Evolutionary conservation across 1,140 invertebrate genomes (phyloP).

Genomic region (Drosophila parabipectinata): DNA sequence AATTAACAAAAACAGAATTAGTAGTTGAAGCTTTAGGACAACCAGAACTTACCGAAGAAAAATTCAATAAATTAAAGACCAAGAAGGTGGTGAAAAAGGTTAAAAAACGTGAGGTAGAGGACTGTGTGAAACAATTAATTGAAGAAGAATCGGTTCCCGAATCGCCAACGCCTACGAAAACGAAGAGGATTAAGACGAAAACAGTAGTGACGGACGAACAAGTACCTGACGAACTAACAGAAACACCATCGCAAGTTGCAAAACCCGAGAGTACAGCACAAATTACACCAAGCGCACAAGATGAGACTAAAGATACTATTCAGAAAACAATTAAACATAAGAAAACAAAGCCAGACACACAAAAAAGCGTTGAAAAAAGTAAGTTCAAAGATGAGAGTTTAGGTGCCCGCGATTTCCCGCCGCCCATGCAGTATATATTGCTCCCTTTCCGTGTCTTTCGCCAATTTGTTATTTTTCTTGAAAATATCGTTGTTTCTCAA

Average conservation of each 20-base stretch:
- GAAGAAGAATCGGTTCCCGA: constrained; percentile 62
- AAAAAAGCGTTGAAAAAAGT: constrained; percentile 79
- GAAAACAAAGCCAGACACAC: constrained; percentile 78
- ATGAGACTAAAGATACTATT: constrained; percentile 73
- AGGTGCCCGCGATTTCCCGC: constrained; percentile 47
- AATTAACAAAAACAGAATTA: constrained; percentile 74
- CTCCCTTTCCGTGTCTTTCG: constrained; percentile 68
- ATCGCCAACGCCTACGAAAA: constrained; percentile 43
- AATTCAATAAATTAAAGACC: neutral
- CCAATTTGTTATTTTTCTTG: constrained; percentile 49
- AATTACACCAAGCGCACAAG: constrained; percentile 81
- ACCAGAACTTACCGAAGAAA: neutral
- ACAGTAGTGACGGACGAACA: constrained; percentile 30
- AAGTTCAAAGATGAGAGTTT: constrained; percentile 77
- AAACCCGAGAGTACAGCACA: constrained; percentile 80
- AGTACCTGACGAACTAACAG: constrained; percentile 57
- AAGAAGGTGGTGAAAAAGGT: constrained; percentile 44
- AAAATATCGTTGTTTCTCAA: constrained; percentile 55
- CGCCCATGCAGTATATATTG: constrained; percentile 54
- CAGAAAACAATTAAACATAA: constrained; percentile 80
- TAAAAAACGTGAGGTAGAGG: constrained; percentile 64
- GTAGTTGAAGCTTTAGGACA: neutral
- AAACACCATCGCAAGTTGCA: constrained; percentile 65
- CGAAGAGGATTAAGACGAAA: constrained; percentile 35
- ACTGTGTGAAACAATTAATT: constrained; percentile 68